A percentile compares a stretch with the other conserved stretches of the same genome.
phyloP scores from a whole-genome alignment of 2,888 invertebrate genomes.

The Drosophila nr. fundita region DNA sequence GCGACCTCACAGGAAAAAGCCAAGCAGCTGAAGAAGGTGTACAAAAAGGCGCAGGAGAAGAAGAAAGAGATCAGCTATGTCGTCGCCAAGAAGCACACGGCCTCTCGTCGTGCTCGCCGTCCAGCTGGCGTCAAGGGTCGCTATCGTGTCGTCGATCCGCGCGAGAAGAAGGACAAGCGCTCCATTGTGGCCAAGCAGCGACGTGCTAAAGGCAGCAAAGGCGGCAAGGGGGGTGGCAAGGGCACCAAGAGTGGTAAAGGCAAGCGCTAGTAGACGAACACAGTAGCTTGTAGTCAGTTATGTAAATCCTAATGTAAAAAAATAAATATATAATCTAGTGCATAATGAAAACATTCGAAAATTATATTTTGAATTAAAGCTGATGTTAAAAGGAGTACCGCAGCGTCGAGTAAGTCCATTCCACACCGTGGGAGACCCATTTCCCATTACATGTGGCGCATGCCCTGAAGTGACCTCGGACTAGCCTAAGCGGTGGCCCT shows the following conservation, averaged over 20 bases:
- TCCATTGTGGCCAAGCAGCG: constrained; percentile 85
- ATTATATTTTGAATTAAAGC: background rate
- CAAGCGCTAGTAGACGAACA: constrained; percentile 33
- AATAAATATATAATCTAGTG: constrained; percentile 37
- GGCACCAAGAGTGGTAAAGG: constrained; percentile 47
- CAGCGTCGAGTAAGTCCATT: no score
- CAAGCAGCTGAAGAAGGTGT: constrained; percentile 95
- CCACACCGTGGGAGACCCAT: background rate
- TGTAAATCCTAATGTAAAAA: constrained; percentile 52
- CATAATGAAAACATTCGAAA: constrained; percentile 11
- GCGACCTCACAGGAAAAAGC: constrained; percentile 97
- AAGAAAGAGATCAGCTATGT: constrained; percentile 97
- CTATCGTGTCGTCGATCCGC: constrained; percentile 97
- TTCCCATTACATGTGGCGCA: constrained; percentile 44
- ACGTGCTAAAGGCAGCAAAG: constrained; percentile 69
- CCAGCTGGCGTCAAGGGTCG: constrained; percentile 96
- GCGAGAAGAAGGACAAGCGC: constrained; percentile 97
- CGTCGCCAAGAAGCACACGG: constrained; percentile 94
- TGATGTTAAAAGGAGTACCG: no score
- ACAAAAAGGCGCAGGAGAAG: constrained; percentile 95
- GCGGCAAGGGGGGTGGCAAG: constrained; percentile 47
- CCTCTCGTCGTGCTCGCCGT: constrained; percentile 90
- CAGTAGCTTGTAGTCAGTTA: constrained; percentile 26
- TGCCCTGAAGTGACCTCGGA: no score
- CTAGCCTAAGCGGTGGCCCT: no score